Base-by-base conservation (phyloP, 2,888 invertebrate species). In the Pristionchus japonicus region DNA sequence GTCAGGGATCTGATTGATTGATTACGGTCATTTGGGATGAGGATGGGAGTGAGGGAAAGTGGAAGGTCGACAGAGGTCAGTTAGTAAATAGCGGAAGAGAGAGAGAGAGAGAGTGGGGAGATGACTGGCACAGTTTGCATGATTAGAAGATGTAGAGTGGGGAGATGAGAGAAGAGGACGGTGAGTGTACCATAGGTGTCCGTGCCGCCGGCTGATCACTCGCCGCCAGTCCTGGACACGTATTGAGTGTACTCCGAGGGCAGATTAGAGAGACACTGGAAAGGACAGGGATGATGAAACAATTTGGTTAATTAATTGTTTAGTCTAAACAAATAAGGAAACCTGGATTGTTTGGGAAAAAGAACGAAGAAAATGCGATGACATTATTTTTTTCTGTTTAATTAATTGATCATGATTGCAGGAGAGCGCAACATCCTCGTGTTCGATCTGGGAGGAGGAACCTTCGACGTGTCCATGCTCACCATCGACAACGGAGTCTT, bases 401-500 rank as follows among this genome's bases (percentile, higher is more conserved):
- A 84, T 43, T n/a, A 31, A 34, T 6, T 31, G 27, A n/a, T n/a
- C n/a, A n/a, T n/a, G n/a, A 49, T 90, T 90, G 17, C 85, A 91
- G 93, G 94, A 82, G 99, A 99, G 95, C 98, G 98, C 96, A 99
- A 99, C 94, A 98, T 99, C 34, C 96, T 99, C 85, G 98, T 99
- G 23, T 99, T 99, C 95, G 99, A 99, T 96, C 96, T 99, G 95
- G 99, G 99, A 94, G 99, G 99, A 95, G 99, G 99, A 95, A 99
- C 99, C 91, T 99, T 99, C 95, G 99, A 99, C 95, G 99, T 99
- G 31, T 98, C 98, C 64, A 96, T 99, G 34, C 96, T 99, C 87
- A 99, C 98, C 91, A 99, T 99, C 94, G 99, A 99, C 95, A 98
- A 98, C 94, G 99, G 99, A 87, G 98, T 99, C 11, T 99, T 99